Conservation (phyloP, 2,888 invertebrate species). For the Lepidocyrtinus sp. region DNA sequence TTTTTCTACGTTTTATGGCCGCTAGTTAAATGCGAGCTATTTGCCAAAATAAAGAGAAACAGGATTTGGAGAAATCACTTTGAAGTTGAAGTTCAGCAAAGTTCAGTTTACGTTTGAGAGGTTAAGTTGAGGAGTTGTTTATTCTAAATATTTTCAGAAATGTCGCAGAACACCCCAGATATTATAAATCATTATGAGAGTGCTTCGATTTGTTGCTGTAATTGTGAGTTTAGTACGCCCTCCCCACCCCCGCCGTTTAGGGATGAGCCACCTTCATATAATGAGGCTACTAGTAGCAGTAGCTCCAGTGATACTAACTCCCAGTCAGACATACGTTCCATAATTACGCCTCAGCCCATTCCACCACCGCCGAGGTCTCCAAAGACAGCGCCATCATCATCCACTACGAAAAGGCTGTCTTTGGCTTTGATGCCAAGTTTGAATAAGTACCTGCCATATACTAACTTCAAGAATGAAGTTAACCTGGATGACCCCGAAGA, state of each 20-base stretch:
- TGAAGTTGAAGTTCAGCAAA: neutral
- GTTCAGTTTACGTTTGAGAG: neutral
- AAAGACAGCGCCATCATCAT: neutral
- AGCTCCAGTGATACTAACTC: neutral
- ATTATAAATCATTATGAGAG: neutral
- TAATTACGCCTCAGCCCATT: neutral
- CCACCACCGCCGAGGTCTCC: neutral
- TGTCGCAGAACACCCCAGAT: neutral
- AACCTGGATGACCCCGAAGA: neutral
- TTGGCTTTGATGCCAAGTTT: no score
- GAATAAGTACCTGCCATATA: no score
- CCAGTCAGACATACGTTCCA: neutral
- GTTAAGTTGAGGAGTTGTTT: neutral
- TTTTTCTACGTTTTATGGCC: neutral
- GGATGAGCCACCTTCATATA: neutral
- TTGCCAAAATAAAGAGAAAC: neutral
- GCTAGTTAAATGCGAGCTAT: neutral
- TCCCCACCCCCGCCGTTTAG: neutral
- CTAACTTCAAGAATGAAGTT: no score
- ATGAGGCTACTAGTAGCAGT: neutral
- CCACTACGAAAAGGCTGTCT: no score
- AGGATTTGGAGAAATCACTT: neutral
- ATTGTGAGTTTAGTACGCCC: neutral
- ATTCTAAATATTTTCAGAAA: neutral
- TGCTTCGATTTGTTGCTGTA: neutral